These are phyloP conservation scores for Carcharodon carcharias DNA, from an alignment of 2,797 vertebrate species.

Conservation along the genomic window DNA sequence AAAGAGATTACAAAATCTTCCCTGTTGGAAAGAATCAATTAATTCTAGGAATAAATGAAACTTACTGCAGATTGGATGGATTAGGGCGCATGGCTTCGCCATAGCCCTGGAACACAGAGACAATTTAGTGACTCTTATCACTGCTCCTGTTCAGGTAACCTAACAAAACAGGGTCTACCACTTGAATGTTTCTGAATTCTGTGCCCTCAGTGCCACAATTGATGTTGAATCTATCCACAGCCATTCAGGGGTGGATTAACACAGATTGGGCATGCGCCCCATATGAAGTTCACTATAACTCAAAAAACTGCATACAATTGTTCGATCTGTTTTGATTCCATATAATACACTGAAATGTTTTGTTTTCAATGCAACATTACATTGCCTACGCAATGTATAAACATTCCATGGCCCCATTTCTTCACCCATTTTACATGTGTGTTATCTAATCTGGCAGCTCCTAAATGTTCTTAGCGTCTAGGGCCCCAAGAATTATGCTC, in stretches of 20 bases:
- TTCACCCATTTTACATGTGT: neutral
- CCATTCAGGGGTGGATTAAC: neutral
- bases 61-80: neutral
- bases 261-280: neutral
- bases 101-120: neutral
- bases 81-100: no score
- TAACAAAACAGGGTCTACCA: neutral
- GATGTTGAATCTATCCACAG: no score
- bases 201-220: neutral
- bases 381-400: neutral
- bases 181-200: neutral
- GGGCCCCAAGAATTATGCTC: neutral
- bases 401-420: neutral
- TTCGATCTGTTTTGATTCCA: neutral
- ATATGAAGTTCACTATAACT: neutral
- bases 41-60: neutral
- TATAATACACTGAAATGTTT: neutral
- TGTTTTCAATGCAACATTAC: neutral
- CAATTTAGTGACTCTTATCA: neutral
- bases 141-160: neutral
- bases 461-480: neutral
- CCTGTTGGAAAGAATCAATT: neutral
- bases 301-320: neutral
- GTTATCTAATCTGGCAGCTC: neutral
- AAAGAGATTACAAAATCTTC: neutral